phyloP scores from a whole-genome alignment of 2,888 invertebrate genomes.

The Helobdella robusta region DNA sequence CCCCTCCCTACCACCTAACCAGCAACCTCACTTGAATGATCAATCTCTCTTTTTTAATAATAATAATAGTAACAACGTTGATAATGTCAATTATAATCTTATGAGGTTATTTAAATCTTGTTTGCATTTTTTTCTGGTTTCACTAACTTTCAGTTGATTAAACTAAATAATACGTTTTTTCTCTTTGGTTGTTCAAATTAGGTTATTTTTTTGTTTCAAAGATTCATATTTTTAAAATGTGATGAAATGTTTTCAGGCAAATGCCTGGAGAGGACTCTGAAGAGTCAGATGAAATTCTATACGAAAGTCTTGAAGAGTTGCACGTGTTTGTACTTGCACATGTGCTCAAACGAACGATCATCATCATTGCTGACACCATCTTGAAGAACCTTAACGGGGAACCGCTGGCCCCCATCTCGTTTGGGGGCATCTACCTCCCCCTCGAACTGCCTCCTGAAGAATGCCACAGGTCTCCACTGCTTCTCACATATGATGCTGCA shows the following conservation, averaged over 20 bases:
- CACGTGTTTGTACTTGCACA: constrained; percentile 75
- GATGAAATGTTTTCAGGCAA: too few relatives aligned
- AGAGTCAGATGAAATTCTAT: constrained; percentile 46
- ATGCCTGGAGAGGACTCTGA: constrained; percentile 3
- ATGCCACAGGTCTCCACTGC: constrained; percentile 56
- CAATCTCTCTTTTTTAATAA: too few relatives aligned
- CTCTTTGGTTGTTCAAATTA: too few relatives aligned
- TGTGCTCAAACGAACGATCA: constrained; percentile 67
- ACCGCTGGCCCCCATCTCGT: constrained; percentile 74
- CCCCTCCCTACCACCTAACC: constrained; percentile 9
- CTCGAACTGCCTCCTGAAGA: constrained; percentile 61
- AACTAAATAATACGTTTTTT: too few relatives aligned
- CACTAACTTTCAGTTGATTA: too few relatives aligned
- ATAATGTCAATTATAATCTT: too few relatives aligned
- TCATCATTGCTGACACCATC: constrained; percentile 73
- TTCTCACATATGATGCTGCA: constrained; percentile 75
- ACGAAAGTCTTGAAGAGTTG: constrained; percentile 70
- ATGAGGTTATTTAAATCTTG: too few relatives aligned
- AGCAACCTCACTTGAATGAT: too few relatives aligned
- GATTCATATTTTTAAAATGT: too few relatives aligned
- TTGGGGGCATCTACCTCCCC: constrained; percentile 72
- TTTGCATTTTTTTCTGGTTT: too few relatives aligned
- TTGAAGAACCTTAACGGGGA: constrained; percentile 70
- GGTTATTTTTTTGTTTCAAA: too few relatives aligned
- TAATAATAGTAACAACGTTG: too few relatives aligned